Evolutionary conservation across 2,888 invertebrate species (phyloP).

Genomic region (Rhyacophila evoluta): DNA sequence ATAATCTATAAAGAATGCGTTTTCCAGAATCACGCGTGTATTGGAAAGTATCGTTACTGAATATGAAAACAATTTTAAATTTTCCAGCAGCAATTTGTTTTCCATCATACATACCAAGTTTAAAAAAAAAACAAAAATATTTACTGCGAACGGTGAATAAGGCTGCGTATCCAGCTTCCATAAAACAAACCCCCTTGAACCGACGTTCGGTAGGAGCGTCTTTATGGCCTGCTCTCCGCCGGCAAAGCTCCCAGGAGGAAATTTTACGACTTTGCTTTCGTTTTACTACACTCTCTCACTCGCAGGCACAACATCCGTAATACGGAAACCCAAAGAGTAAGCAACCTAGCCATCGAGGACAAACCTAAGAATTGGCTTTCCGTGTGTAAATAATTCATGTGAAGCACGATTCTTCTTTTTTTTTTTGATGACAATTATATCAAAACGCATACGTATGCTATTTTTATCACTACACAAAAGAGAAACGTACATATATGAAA

Average conservation of each 20-base stretch:
- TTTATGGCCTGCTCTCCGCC: conserved; percentile 29
- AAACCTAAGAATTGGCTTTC: neutral
- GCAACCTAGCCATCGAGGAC: neutral
- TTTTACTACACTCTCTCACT: conserved; percentile 38
- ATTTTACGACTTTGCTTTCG: conserved; percentile 46
- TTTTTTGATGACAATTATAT: neutral
- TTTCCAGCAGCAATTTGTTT: conserved; percentile 6
- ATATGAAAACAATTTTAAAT: neutral
- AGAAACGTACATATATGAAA: too few relatives aligned
- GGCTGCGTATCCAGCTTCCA: conserved; percentile 11
- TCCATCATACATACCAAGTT: neutral
- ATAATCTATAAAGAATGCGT: too few relatives aligned
- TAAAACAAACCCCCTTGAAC: neutral
- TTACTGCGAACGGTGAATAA: neutral
- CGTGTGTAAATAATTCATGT: neutral
- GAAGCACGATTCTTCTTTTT: neutral
- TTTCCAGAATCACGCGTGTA: too few relatives aligned
- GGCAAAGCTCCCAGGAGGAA: conserved; percentile 34
- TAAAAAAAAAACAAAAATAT: neutral
- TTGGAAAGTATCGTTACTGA: too few relatives aligned
- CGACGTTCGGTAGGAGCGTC: conserved; percentile 30
- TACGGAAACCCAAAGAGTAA: neutral
- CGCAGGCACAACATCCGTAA: conserved; percentile 14
- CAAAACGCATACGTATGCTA: too few relatives aligned
- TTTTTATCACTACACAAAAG: too few relatives aligned